Percentiles rank a stretch among this genome's conserved stretches.
phyloP scores from a whole-genome alignment of 2,888 invertebrate species.

The Icerya purchasi region DNA sequence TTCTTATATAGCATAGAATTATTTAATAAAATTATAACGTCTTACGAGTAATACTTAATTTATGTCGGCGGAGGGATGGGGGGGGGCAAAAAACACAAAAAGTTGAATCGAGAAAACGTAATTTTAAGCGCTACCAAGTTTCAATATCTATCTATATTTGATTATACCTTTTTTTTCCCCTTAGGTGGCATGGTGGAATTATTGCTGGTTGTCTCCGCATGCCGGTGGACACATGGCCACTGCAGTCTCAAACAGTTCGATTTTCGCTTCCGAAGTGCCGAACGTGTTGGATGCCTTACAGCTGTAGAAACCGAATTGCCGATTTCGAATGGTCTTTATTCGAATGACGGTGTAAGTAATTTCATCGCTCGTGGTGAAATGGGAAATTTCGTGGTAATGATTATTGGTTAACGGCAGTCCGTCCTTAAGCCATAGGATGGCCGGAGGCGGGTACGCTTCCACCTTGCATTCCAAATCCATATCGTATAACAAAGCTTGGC shows the following conservation, averaged over 20 bases:
- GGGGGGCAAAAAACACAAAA: too few species aligned
- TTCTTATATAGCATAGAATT: too few species aligned
- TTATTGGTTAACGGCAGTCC: constrained; percentile 58
- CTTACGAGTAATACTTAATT: too few species aligned
- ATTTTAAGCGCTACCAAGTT: too few species aligned
- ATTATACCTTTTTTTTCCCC: too few species aligned
- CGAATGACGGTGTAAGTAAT: constrained; percentile 71
- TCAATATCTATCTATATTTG: too few species aligned
- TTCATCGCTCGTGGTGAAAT: constrained; percentile 74
- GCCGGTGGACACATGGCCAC: neutral
- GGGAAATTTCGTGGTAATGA: constrained; percentile 72
- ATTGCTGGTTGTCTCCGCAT: too few species aligned
- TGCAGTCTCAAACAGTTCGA: constrained; percentile 42
- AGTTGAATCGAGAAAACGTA: too few species aligned
- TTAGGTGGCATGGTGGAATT: too few species aligned
- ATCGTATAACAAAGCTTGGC: constrained; percentile 74
- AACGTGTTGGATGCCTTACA: constrained; percentile 74
- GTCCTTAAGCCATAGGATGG: constrained; percentile 73
- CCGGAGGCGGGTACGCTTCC: constrained; percentile 80
- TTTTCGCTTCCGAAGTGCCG: constrained; percentile 49
- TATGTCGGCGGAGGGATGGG: too few species aligned
- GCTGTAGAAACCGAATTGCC: constrained; percentile 61
- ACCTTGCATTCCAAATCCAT: constrained; percentile 85
- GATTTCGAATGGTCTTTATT: constrained; percentile 69
- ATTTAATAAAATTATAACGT: too few species aligned